phyloP scores from a whole-genome alignment of 2,797 vertebrate genomes.

The Lithobates sylvaticus region DNA sequence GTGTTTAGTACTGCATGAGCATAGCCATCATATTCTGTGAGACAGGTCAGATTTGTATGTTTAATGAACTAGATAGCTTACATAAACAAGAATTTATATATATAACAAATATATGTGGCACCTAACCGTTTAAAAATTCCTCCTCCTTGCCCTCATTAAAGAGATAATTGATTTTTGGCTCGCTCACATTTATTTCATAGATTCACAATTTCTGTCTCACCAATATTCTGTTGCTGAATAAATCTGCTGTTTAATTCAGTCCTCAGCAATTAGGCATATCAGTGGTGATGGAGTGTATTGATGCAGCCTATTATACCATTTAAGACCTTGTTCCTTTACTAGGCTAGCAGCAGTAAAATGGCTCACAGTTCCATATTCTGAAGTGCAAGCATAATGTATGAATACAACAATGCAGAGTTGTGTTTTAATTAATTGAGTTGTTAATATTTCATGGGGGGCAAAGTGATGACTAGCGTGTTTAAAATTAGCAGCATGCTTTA shows the following conservation, averaged over 20 bases:
- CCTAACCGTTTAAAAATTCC: not conserved
- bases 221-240: not conserved
- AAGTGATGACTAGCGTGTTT: not conserved
- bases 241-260: not conserved
- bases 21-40: not conserved
- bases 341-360: not conserved
- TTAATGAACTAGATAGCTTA: no score
- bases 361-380: not conserved
- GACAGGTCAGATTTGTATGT: not conserved
- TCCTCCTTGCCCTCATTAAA: not conserved
- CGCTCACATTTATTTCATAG: not conserved
- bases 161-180: not conserved
- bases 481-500: not conserved
- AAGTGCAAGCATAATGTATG: not conserved
- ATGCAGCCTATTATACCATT: not conserved
- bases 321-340: not conserved
- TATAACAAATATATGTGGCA: not conserved
- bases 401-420: not conserved
- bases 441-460: slow-evolving; percentile 31
- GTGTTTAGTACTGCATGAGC: no score
- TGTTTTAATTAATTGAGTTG: not conserved
- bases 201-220: not conserved
- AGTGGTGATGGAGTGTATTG: not conserved
- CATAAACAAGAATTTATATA: no score
- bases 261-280: not conserved